These are phyloP conservation scores for Cheiracanthium punctorium DNA, from an alignment of 2,888 invertebrate genomes.

Conservation along the genomic window DNA sequence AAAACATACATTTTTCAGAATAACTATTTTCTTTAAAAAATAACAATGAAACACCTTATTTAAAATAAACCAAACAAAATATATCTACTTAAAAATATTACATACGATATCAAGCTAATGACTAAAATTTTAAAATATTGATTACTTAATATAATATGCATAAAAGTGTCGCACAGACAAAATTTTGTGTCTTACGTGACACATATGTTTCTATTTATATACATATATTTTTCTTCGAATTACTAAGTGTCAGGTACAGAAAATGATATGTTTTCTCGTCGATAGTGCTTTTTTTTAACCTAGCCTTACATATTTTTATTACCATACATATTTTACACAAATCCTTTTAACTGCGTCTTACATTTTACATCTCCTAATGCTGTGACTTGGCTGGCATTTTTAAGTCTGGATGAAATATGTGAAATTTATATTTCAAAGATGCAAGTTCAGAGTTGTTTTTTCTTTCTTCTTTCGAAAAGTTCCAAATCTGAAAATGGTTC, in stretches of 20 bases:
- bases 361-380: slow-evolving; percentile 34
- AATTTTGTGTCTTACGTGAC: background rate
- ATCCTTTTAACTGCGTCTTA: slow-evolving; percentile 43
- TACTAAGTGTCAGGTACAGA: too few species aligned
- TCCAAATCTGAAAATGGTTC: background rate
- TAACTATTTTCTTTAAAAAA: too few species aligned
- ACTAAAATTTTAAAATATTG: too few species aligned
- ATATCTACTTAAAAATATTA: too few species aligned
- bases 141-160: too few species aligned
- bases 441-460: background rate
- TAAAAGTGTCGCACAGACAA: too few species aligned
- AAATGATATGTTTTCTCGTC: too few species aligned
- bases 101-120: too few species aligned
- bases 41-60: too few species aligned
- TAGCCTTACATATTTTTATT: slow-evolving; percentile 42
- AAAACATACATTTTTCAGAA: too few species aligned
- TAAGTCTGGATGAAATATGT: background rate
- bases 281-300: background rate
- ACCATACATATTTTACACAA: slow-evolving; percentile 8
- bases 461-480: background rate
- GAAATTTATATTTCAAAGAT: background rate
- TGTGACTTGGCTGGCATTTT: background rate
- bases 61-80: too few species aligned
- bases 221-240: too few species aligned
- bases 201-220: background rate